These are phyloP conservation scores for Anolis apletophallus DNA, from an alignment of 2,797 vertebrate genomes.

Conservation along the genomic window DNA sequence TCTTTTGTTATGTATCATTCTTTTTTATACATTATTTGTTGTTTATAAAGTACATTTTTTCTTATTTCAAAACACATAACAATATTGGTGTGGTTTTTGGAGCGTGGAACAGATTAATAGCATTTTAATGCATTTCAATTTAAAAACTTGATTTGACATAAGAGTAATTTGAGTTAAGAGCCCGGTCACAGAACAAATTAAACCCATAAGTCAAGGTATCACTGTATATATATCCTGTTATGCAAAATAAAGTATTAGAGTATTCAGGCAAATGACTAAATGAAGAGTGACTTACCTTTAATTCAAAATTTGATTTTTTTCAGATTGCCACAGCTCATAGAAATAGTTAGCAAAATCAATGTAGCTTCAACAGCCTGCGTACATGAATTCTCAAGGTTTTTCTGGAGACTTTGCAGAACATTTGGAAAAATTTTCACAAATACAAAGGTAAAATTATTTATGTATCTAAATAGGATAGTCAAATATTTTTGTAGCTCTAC, in stretches of 20 bases:
- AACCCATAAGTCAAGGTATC: too few relatives aligned
- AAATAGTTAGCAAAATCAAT: constrained; percentile 95
- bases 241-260: neutral
- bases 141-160: too few relatives aligned
- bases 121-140: too few relatives aligned
- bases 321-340: constrained; percentile 94
- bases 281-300: constrained; percentile 22
- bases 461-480: neutral
- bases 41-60: too few relatives aligned
- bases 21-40: too few relatives aligned
- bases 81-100: too few relatives aligned
- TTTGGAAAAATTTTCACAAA: constrained; percentile 99
- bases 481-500: neutral
- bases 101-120: too few relatives aligned
- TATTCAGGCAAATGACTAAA: neutral
- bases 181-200: too few relatives aligned
- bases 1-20: too few relatives aligned
- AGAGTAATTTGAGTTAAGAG: too few relatives aligned
- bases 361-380: constrained; percentile 95
- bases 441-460: constrained; percentile 85
- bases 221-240: neutral
- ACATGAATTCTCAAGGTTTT: constrained; percentile 98
- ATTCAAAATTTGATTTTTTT: constrained; percentile 66
- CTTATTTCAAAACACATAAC: too few relatives aligned
- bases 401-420: constrained; percentile 97